A percentile compares a stretch with the other conserved stretches of the same genome.
These are phyloP conservation scores for Patella ulyssiponensis DNA, from an alignment of 2,888 invertebrate genomes.

Conservation along the genomic window DNA sequence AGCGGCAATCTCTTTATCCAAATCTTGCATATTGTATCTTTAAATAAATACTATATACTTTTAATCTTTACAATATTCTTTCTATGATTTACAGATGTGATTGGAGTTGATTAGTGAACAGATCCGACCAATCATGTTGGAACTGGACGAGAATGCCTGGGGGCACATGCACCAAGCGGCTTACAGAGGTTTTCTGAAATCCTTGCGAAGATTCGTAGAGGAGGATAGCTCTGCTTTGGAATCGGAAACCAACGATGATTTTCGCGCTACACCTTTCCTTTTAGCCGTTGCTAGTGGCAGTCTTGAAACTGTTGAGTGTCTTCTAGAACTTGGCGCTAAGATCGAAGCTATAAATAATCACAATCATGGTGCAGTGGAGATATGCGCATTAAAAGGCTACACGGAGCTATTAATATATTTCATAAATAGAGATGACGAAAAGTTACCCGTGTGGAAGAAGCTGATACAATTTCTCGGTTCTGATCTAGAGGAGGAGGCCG, in stretches of 20 bases:
- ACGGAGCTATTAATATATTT: constrained; percentile 63
- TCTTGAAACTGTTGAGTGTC: constrained; percentile 61
- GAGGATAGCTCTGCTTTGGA: constrained; percentile 65
- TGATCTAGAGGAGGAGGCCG: constrained; percentile 64
- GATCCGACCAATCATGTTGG: constrained; percentile 32
- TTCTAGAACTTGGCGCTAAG: constrained; percentile 64
- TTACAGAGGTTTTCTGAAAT: constrained; percentile 67
- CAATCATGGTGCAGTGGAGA: constrained; percentile 70
- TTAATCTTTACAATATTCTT: too few species aligned
- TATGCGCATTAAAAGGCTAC: constrained; percentile 63
- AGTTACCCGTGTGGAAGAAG: constrained; percentile 67
- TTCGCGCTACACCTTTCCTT: constrained; percentile 67
- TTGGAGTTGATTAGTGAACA: too few species aligned
- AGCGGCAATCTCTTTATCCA: too few species aligned
- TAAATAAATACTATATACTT: too few species aligned
- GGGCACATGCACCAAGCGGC: constrained; percentile 70
- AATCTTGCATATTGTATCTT: too few species aligned
- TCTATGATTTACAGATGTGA: too few species aligned
- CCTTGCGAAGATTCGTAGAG: constrained; percentile 67
- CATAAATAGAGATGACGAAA: constrained; percentile 54
- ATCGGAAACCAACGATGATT: constrained; percentile 66
- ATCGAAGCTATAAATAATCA: constrained; percentile 59
- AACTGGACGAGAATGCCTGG: constrained; percentile 69
- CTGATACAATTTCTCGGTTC: constrained; percentile 62
- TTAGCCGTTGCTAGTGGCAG: constrained; percentile 65